Conservation (phyloP, 2,888 invertebrate species). For the Sycophila texana region DNA sequence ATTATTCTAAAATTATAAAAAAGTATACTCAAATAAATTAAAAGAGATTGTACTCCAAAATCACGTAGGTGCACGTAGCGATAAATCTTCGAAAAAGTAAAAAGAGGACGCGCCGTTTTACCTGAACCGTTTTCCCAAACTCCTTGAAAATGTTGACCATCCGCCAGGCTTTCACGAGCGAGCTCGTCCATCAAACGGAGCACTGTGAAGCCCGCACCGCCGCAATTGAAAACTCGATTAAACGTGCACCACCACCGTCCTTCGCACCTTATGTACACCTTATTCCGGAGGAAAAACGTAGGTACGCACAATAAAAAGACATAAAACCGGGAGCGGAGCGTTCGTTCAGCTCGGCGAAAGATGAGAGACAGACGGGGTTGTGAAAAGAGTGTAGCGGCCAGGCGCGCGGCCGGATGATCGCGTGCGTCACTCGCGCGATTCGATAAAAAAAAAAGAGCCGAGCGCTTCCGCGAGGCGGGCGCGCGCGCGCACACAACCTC, state of each 20-base stretch:
- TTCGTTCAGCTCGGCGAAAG: not conserved
- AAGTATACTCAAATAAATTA: no score
- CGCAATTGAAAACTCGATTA: no score
- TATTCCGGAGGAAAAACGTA: not conserved
- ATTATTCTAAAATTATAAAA: no score
- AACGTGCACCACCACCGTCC: no score
- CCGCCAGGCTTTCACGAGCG: conserved; percentile 1
- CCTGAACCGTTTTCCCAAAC: conserved; percentile 5
- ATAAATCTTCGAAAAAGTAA: not conserved
- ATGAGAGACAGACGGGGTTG: not conserved
- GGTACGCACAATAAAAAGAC: not conserved
- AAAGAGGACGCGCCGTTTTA: not conserved
- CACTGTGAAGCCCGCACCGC: not conserved
- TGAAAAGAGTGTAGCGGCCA: conserved; percentile 23
- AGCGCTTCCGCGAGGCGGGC: conserved; percentile 23
- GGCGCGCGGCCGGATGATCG: conserved; percentile 10
- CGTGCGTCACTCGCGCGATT: conserved; percentile 58
- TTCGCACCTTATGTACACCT: not conserved
- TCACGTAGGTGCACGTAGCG: no score
- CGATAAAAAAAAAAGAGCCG: conserved; percentile 30
- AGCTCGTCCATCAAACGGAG: not conserved
- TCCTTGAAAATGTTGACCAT: conserved; percentile 22
- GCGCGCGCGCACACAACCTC: no score
- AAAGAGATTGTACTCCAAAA: no score
- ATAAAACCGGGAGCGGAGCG: not conserved